Evolutionary conservation across 2,888 invertebrate species (phyloP).

Genomic region (Galerucella calmariensis): DNA sequence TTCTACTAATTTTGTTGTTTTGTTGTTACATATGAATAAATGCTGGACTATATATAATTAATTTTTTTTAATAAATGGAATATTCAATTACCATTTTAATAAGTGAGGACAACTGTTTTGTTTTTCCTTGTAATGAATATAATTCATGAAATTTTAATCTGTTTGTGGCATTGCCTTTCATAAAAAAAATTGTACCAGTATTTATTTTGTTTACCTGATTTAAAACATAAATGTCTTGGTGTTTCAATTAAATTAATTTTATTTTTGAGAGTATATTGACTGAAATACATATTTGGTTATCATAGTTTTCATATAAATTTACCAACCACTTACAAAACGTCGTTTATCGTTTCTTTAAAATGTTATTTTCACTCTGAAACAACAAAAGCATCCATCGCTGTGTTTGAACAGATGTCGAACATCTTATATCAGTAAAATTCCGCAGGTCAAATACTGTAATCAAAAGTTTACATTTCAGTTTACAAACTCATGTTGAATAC

Average conservation of each 20-base stretch:
- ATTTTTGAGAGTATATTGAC: too few species aligned
- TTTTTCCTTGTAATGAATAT: background rate
- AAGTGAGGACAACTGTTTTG: slow-evolving; percentile 1
- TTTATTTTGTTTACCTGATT: too few species aligned
- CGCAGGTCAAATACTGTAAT: slow-evolving; percentile 17
- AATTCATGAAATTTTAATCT: too few species aligned
- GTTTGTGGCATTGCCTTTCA: too few species aligned
- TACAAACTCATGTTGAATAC: slow-evolving; percentile 5
- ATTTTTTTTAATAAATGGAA: slow-evolving; percentile 7
- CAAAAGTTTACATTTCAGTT: slow-evolving; percentile 18
- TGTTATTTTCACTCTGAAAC: slow-evolving; percentile 2
- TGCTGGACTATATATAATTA: background rate
- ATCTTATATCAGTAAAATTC: slow-evolving; percentile 22
- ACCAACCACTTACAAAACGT: background rate
- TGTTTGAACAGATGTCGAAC: slow-evolving; percentile 21
- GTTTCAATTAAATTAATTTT: too few species aligned
- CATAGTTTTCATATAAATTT: background rate
- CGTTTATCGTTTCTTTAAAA: background rate
- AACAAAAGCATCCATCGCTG: slow-evolving; percentile 5
- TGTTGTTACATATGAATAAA: slow-evolving; percentile 2
- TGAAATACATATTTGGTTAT: too few species aligned
- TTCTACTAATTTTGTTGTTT: slow-evolving; percentile 19
- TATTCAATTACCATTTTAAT: background rate
- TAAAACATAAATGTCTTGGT: too few species aligned
- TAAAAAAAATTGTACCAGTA: too few species aligned